Base-by-base conservation (phyloP, 2,888 invertebrate species). In the Cephus pulcher region DNA sequence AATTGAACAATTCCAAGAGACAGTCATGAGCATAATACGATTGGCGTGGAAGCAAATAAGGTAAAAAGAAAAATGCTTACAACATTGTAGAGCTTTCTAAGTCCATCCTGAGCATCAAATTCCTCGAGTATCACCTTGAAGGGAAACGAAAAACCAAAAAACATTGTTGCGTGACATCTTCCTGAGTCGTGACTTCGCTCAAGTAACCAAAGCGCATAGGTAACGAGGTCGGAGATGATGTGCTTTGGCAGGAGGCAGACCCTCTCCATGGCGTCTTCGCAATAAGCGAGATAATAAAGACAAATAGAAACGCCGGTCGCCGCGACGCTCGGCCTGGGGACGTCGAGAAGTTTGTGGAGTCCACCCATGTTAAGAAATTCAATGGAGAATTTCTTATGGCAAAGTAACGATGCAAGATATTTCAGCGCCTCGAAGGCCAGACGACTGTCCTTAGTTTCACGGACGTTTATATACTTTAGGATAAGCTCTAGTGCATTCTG, bases 121-220 rank as follows among this genome's bases (percentile, higher is more conserved):
- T 98, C 96, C 86, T 98, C 98, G 12, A 99, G 93, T 87, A 99
- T 98, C 1, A 97, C 95, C 86, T 97, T 94, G 92, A 98, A 99
- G 85, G 97, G 96, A 92, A 99, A 98, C 11, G 97, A 97, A 75
- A 98, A 94, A 0, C 98, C 97, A 91, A 99, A 98, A 93, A 99
- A 99, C 98, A 99, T 98, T 35, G 98, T 97, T 3, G 98, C 98
- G 92, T 99, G 98, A 88, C 98, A 98, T 80, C 98, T 94, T n/a
- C 98, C 98, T 0, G 98, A 99, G 93, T 98, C 98, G 91, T 98
- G 98, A 0, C 98, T 98, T 86, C 98, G 98, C 89, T 99, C 99
- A 75, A 99, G 92, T 73, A 99, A 93, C 98, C 99, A 99, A 4
- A 99, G 92, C 0, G 97, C 97, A 91, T 99, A 99, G 83, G 96